phyloP scores from a whole-genome alignment of 2,888 invertebrate species.

The Heliconius cydno region DNA sequence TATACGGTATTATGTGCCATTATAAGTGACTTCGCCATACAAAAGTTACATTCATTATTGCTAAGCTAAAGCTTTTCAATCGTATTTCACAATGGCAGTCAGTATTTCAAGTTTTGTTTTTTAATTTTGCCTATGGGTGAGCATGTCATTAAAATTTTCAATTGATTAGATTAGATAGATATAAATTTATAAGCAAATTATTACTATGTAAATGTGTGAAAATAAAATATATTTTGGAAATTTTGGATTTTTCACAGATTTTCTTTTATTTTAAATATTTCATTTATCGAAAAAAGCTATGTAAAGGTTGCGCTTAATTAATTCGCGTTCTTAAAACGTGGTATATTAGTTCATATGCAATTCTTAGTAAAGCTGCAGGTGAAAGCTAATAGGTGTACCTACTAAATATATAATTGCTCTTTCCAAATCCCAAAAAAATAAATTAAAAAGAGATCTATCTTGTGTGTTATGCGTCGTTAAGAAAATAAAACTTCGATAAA shows the following conservation, averaged over 20 bases:
- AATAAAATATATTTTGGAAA: no score
- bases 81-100: neutral
- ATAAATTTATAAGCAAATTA: no score
- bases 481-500: constrained; percentile 42
- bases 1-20: constrained; percentile 31
- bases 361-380: no score
- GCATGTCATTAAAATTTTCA: neutral
- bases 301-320: no score
- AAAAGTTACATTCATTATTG: constrained; percentile 2
- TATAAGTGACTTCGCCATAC: constrained; percentile 10
- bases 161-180: neutral
- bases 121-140: neutral
- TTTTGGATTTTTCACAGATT: neutral
- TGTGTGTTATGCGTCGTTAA: constrained; percentile 20
- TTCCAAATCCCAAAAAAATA: no score
- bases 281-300: no score
- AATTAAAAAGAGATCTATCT: constrained; percentile 17
- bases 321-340: no score
- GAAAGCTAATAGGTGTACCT: no score
- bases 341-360: no score
- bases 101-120: neutral
- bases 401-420: no score
- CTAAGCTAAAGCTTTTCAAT: constrained; percentile 6
- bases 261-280: neutral
- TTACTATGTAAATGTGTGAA: no score